Evolutionary conservation across 2,888 invertebrate species (phyloP), one percentile per base, ranked within the genome.

Genomic region (Noctua janthe): DNA sequence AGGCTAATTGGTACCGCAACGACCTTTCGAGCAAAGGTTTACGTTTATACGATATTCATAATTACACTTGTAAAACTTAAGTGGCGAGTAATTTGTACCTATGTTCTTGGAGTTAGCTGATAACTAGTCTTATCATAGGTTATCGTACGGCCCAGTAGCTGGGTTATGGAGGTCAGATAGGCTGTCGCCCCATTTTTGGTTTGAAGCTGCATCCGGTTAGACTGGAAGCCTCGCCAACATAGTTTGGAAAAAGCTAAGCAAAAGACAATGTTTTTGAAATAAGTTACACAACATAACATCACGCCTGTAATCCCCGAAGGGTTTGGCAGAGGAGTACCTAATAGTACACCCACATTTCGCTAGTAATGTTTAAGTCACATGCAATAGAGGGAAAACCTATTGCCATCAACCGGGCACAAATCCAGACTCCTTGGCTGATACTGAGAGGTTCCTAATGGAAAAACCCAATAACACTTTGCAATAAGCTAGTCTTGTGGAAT

Each of bases 1-100:
- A 81, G 70, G 17, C 67, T 84, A 75, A 87, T 81, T 73, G 75
- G 74, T 67, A 39, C 70, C 67, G 20, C 51, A 59, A 73, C 56
- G 75, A 39, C 59, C 70, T 64, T 85, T 71, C 64, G 23, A 76
- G 66, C n/a, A 49, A 71, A 76, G 78, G 73, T 85, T 85, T 81
- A 86, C 56, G 88, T 64, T 72, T 84, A 78, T 73, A n/a, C 43
- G 72, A 75, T 73, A 77, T 75, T 76, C 87, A 66, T 73, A 79
- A 79, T 71, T 76, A 83, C 8, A 29, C 71, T 79, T 74, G 67
- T 85, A 75, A 87, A 84, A 87, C 77, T 84, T 84, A 62, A 77
- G 70, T 80, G 47, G 7, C 35, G 49, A n/a, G 51, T 49, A 77
- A 54, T 47, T 86, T 74, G 56, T 74, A 71, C n/a, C n/a, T 35